A percentile compares a stretch with the other conserved stretches of the same genome.
Conservation (phyloP, 2,888 invertebrate species). For the Ormyrus rosae region DNA sequence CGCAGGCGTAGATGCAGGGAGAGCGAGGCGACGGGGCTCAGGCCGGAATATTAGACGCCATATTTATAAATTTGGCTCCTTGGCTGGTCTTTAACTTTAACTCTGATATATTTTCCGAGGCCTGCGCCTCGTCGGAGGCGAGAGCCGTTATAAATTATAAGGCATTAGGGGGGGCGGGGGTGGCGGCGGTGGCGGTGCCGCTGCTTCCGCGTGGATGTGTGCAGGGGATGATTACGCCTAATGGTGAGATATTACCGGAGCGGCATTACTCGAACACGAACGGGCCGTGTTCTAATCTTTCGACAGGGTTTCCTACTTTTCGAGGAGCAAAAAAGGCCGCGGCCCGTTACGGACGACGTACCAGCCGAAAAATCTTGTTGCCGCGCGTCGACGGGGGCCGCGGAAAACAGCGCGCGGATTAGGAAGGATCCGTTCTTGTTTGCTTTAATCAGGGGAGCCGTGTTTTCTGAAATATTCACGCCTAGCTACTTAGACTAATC, state of each 20-base stretch:
- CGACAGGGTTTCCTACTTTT: slow-evolving; percentile 75
- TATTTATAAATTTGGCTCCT: slow-evolving; percentile 69
- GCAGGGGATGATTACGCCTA: slow-evolving; percentile 76
- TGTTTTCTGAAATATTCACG: not conserved
- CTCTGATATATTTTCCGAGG: slow-evolving; percentile 71
- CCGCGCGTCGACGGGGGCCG: too few relatives aligned
- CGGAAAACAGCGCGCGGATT: too few relatives aligned
- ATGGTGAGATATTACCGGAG: slow-evolving; percentile 76
- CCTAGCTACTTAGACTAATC: not conserved
- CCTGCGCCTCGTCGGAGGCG: slow-evolving; percentile 58
- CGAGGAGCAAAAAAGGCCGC: slow-evolving; percentile 51
- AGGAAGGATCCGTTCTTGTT: not conserved
- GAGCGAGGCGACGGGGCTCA: too few relatives aligned
- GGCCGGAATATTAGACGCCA: slow-evolving; percentile 65
- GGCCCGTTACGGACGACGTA: not conserved
- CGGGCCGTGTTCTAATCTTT: slow-evolving; percentile 74
- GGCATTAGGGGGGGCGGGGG: slow-evolving; percentile 69
- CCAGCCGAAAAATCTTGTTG: slow-evolving; percentile 35
- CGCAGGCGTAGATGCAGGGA: too few relatives aligned
- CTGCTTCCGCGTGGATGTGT: slow-evolving; percentile 69
- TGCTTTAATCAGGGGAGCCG: not conserved
- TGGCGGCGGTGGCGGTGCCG: slow-evolving; percentile 62
- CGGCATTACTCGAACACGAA: slow-evolving; percentile 74
- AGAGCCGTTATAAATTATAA: slow-evolving; percentile 75
- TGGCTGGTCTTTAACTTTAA: slow-evolving; percentile 71